Evolutionary conservation across 2,113 vertebrate species (phyloP).

Genomic region (Clupea harengus): DNA sequence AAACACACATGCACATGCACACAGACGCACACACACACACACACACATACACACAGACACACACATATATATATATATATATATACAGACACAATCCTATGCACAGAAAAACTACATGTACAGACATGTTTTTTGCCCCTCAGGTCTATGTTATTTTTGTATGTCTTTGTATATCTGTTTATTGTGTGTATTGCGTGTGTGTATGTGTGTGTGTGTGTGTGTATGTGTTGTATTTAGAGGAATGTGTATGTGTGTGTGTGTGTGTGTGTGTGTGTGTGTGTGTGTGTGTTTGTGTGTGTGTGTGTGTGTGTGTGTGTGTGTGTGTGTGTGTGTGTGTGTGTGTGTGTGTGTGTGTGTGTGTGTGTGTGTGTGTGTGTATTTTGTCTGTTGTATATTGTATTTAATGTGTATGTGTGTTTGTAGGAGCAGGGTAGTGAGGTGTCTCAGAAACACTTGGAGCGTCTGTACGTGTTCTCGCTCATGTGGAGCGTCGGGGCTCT

Average conservation of each 20-base stretch:
- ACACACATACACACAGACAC: background rate
- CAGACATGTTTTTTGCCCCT: background rate
- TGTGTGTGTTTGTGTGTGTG: background rate
- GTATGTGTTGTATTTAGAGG: too few relatives aligned
- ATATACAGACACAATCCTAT: background rate
- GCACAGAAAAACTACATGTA: background rate
- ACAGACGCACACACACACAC: background rate
- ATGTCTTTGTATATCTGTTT: too few relatives aligned
- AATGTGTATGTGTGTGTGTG: background rate
- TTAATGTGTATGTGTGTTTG: background rate
- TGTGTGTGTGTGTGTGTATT: background rate
- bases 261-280: background rate
- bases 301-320: constrained; percentile 24
- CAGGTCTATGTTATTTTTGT: too few relatives aligned
- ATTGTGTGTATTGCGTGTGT: background rate
- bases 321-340: background rate
- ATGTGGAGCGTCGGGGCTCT: constrained; percentile 93
- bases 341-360: background rate
- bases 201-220: background rate
- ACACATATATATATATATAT: background rate
- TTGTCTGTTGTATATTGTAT: too few relatives aligned
- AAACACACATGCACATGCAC: background rate
- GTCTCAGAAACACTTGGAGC: constrained; percentile 76
- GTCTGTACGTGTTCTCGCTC: constrained; percentile 87
- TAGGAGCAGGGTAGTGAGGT: constrained; percentile 85